A percentile compares a stretch with the other conserved stretches of the same genome.
phyloP scores from a whole-genome alignment of 1,140 invertebrate species.

The Cyphomyrmex costatus region DNA sequence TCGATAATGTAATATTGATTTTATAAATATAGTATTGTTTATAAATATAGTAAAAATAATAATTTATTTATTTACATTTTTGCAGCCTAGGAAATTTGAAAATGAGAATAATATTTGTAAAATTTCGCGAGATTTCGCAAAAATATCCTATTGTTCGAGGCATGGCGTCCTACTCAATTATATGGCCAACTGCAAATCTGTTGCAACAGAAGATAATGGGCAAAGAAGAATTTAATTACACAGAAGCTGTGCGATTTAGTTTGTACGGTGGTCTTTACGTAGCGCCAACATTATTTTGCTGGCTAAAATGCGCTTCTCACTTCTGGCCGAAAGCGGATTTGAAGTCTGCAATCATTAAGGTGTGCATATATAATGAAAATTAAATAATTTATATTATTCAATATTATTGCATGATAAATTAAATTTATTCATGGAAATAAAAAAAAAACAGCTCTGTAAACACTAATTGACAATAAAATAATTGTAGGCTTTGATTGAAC shows the following conservation, averaged over 20 bases:
- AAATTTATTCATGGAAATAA: neutral
- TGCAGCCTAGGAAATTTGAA: constrained; percentile 67
- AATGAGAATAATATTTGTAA: constrained; percentile 83
- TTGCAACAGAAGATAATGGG: constrained; percentile 88
- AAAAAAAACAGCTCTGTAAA: neutral
- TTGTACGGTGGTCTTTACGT: constrained; percentile 91
- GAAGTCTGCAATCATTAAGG: constrained; percentile 90
- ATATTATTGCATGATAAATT: neutral
- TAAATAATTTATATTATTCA: neutral
- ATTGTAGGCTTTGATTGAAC: constrained; percentile 91
- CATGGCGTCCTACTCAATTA: constrained; percentile 91
- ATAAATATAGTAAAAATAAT: neutral
- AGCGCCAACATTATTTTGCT: constrained; percentile 91
- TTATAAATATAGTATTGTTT: neutral
- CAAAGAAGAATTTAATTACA: constrained; percentile 87
- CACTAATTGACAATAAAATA: constrained; percentile 4
- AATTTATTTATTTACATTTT: constrained; percentile 8
- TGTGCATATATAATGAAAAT: constrained; percentile 76
- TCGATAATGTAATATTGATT: neutral
- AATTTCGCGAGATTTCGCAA: constrained; percentile 83
- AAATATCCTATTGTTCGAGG: constrained; percentile 89
- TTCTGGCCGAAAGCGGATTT: constrained; percentile 90
- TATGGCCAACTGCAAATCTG: constrained; percentile 90
- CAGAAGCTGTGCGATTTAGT: constrained; percentile 89
- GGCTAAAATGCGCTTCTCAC: constrained; percentile 89